A percentile compares a stretch with the other conserved stretches of the same genome.
Evolutionary conservation across 2,113 vertebrate genomes (phyloP).

Genomic region (Phylloscopus trochilus): DNA sequence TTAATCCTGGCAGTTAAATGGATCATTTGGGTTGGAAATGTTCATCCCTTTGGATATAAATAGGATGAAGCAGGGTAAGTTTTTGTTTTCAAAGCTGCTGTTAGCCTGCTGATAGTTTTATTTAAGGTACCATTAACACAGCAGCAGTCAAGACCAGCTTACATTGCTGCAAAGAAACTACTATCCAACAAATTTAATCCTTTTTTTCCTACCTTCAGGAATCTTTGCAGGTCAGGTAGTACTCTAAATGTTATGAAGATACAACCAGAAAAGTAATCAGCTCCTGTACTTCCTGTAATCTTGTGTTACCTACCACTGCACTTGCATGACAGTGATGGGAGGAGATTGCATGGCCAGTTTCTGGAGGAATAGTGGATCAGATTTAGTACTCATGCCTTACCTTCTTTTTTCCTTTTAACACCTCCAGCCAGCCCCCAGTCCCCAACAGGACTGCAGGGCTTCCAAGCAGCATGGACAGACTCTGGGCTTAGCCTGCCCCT

Average conservation of each 20-base stretch:
- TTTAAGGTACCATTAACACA: not conserved
- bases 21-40: not conserved
- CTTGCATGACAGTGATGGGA: not conserved
- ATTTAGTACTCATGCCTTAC: accelerated
- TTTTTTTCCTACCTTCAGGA: not conserved
- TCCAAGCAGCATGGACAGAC: not conserved
- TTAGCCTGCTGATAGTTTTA: not conserved
- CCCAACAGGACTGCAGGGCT: not conserved
- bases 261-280: not conserved
- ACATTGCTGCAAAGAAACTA: not conserved
- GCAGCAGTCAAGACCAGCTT: not conserved
- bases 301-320: not conserved
- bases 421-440: not conserved
- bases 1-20: slow-evolving; percentile 7
- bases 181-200: not conserved
- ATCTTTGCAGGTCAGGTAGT: not conserved
- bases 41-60: not conserved
- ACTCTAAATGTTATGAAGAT: not conserved
- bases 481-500: not conserved
- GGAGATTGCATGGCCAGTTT: not conserved
- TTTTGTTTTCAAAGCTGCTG: slow-evolving; percentile 5
- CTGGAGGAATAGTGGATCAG: not conserved
- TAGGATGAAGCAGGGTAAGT: not conserved
- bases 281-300: not conserved
- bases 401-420: not conserved